Evolutionary conservation across 2,888 invertebrate genomes (phyloP).

Genomic region (Hofmannophila pseudospretella): DNA sequence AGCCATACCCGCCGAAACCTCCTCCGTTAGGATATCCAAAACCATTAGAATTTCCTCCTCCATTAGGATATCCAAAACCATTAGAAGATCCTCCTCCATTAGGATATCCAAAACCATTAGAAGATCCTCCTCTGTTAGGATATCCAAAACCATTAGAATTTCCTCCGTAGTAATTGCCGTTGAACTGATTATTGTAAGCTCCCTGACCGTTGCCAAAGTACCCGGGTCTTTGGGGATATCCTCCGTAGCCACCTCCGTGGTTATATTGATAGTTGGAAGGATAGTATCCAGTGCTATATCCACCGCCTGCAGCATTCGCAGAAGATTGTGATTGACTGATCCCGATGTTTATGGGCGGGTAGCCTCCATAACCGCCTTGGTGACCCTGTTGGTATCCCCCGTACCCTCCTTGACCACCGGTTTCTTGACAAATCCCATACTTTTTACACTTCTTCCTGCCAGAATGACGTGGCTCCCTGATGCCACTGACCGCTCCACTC

Average conservation of each 20-base stretch:
- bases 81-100: conserved; percentile 30
- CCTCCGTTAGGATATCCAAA: conserved; percentile 35
- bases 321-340: conserved; percentile 68
- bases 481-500: conserved; percentile 19
- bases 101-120: no score
- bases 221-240: conserved; percentile 27
- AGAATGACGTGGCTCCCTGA: conserved; percentile 38
- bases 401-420: conserved; percentile 15
- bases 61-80: conserved; percentile 1
- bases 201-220: conserved; percentile 42
- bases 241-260: conserved; percentile 19
- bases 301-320: conserved; percentile 51
- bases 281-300: conserved; percentile 39
- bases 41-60: no score
- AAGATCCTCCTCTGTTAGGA: conserved; percentile 35
- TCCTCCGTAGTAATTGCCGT: conserved; percentile 58
- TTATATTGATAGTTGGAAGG: conserved; percentile 51
- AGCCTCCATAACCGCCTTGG: conserved; percentile 22
- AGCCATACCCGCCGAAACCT: conserved; percentile 26
- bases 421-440: conserved; percentile 40
- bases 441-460: conserved; percentile 42
- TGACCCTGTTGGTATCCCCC: conserved; percentile 14
- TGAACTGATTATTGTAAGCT: conserved; percentile 58
- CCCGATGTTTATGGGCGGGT: conserved; percentile 60
- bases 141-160: no score